Conservation (phyloP, 2,888 invertebrate genomes). For the Sinopyrophorus schimmeli region DNA sequence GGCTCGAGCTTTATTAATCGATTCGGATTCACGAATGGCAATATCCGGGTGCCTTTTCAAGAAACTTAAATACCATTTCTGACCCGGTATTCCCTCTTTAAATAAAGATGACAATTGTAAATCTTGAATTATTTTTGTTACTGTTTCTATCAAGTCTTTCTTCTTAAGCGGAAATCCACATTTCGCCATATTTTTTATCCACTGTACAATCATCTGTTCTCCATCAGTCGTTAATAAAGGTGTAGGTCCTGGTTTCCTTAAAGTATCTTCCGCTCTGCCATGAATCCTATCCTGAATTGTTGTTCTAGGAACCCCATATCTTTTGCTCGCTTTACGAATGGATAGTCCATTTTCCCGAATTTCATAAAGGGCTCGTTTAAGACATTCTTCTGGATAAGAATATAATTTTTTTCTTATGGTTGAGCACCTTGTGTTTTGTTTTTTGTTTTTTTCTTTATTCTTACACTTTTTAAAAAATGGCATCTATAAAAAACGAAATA, state of each 20-base stretch:
- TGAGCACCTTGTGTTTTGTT: no score
- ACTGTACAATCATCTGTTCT: constrained; percentile 40
- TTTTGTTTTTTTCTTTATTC: no score
- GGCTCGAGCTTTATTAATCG: constrained; percentile 40
- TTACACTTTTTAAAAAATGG: no score
- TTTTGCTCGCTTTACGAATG: constrained; percentile 18
- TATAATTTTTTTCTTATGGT: no score
- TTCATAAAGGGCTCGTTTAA: constrained; percentile 19
- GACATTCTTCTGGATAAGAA: constrained; percentile 18
- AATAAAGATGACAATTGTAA: constrained; percentile 17
- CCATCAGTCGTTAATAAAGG: constrained; percentile 36
- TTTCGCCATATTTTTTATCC: constrained; percentile 43
- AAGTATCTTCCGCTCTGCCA: constrained; percentile 32
- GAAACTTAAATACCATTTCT: constrained; percentile 42
- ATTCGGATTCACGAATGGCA: constrained; percentile 39
- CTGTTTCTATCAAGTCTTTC: constrained; percentile 39
- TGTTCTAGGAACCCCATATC: constrained; percentile 22
- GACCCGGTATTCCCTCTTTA: constrained; percentile 22
- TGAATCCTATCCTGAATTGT: constrained; percentile 24
- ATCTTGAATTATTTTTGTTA: constrained; percentile 35
- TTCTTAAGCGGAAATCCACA: constrained; percentile 45
- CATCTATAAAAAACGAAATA: no score
- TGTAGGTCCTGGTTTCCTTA: constrained; percentile 38
- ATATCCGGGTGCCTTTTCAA: constrained; percentile 40
- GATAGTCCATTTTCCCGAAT: constrained; percentile 11